Base-by-base conservation (phyloP, 2,888 invertebrate species). In the Seira ritae region DNA sequence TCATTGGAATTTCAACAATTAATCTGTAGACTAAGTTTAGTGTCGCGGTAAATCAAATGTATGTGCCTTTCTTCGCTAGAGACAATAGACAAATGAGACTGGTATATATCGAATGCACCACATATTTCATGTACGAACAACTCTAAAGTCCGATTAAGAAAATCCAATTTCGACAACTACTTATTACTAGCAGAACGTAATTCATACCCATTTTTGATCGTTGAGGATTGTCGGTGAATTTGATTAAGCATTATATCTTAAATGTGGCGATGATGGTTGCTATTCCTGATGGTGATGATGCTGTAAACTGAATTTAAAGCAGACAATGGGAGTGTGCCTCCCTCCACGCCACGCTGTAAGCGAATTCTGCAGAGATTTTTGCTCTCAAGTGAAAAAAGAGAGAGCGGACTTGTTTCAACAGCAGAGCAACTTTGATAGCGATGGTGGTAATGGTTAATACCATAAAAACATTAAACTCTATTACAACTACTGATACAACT, bases 361-460 rank as follows among this genome's bases (percentile, higher is more conserved):
- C 55, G 1, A 17, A 55, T 17, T 55, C 12, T n/a, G 3, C 55
- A 55, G 55, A 55, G 55, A 55, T 62, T 62, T 62, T 62, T 37
- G 20, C 15, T 71, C 20, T 72, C 4, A 72, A 72, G 72, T 55
- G 71, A 71, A 71, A 72, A 72, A 72, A 72, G 72, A 72, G 72
- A 72, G 72, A 72, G 72, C 72, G 72, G 72, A 72, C 72, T 72
- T 72, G 60, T 72, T 20, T 62, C 20, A 62, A 62, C 6, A 20
- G 62, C 62, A 62, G 62, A 19, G 3, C 62, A 62, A 20, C 62
- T 20, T 55, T 55, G 55, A 55, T 2, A 31, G 31, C 31, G 31
- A 31, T 31, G 31, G 8, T 31, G 31, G 8, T 31, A 2, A 31
- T 31, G 31, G 20, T 62, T 62, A n/a, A 62, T 62, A 8, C 62